These are phyloP conservation scores for Axinella damicornis DNA, from an alignment of 37 sponge, comb jelly and placozoan species.

Conservation along the genomic window DNA sequence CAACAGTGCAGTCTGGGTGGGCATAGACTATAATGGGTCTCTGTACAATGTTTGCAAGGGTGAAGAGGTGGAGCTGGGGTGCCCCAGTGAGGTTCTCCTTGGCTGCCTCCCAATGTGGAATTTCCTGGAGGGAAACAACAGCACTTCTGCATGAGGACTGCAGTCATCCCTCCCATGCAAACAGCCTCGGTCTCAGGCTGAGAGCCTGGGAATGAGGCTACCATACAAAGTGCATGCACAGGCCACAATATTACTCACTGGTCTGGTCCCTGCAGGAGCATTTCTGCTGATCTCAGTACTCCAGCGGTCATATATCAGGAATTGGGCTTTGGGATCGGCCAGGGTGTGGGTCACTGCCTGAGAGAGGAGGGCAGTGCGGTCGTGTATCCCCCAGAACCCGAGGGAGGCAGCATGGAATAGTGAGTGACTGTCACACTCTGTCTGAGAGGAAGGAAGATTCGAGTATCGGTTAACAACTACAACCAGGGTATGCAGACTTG, in stretches of 20 bases:
- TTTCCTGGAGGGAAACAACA: constrained; percentile 16
- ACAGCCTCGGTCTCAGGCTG: background rate
- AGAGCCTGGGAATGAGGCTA: too few relatives aligned
- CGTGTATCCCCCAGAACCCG: constrained; percentile 79
- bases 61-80: constrained; percentile 73
- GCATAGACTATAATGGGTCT: constrained; percentile 76
- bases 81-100: constrained; percentile 30
- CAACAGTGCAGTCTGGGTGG: constrained; percentile 52
- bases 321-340: constrained; percentile 61
- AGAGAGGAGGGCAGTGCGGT: constrained; percentile 53
- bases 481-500: too few relatives aligned
- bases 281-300: constrained; percentile 2
- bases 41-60: constrained; percentile 71
- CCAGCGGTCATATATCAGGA: constrained; percentile 59
- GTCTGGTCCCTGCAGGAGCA: background rate
- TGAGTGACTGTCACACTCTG: constrained; percentile 54
- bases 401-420: constrained; percentile 76
- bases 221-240: too few relatives aligned
- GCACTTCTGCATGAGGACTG: background rate
- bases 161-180: background rate
- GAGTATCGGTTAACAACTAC: too few relatives aligned
- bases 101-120: constrained; percentile 75
- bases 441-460: constrained; percentile 12
- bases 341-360: constrained; percentile 56
- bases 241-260: background rate